Evolutionary conservation across 2,113 vertebrate genomes (phyloP), one percentile per base, ranked within the genome.

Genomic region (Chrysochloris asiatica): DNA sequence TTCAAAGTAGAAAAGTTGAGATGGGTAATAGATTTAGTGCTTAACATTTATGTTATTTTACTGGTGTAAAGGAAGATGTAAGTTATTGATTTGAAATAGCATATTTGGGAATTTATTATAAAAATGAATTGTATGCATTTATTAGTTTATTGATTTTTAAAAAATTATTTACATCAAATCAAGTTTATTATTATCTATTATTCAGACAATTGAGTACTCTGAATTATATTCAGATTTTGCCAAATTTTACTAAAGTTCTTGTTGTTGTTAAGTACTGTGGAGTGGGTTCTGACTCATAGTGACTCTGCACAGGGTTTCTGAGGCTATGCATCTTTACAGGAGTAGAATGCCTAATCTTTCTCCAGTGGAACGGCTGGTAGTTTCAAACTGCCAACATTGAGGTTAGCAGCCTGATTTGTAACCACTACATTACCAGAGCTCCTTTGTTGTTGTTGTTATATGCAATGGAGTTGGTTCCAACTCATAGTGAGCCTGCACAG

Each of bases 111-210:
- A 24, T 47, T 85, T 94, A 67, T 75, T 75, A n/a, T 65, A 72
- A 93, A 93, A 81, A 59, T 19, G 38, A 81, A 86, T 78, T 78
- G 45, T 50, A 50, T 82, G n/a, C 26, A 21, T 84, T 52, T 1
- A 61, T 87, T 89, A 86, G 3, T 21, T 69, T 83, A 81, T 65
- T 87, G n/a, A 50, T 83, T 89, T 92, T 47, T 54, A 63, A 93
- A 52, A n/a, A 89, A 81, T 78, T 80, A 83, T 79, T 93, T 83
- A 47, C 19, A 86, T 28, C 21, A 79, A 81, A 81, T 90, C 75
- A 41, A 91, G 50, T 82, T 41, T 86, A 5, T 76, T 41, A 69
- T 50, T 77, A n/a, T n/a, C 2, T 71, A 33, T 81, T 90, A 84
- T 77, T 77, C 88, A 83, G 88, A 78, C 45, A 88, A 50, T 14